Evolutionary conservation across 2,888 invertebrate species (phyloP).

Genomic region (Rhimphoctona megacephalus): DNA sequence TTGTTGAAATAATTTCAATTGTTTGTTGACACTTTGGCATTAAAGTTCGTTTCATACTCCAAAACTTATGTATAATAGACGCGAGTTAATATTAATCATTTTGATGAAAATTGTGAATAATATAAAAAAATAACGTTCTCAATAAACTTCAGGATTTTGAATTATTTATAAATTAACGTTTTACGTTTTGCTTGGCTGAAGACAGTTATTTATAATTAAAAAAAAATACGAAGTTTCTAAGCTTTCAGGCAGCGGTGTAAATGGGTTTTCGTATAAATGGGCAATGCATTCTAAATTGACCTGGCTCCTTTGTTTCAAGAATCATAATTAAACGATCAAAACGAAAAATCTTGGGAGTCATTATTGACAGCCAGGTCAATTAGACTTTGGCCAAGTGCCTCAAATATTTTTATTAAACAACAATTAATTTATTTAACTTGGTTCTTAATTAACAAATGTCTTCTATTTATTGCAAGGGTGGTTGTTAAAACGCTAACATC

Average conservation of each 20-base stretch:
- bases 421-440: slow-evolving; percentile 35
- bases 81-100: no score
- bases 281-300: slow-evolving; percentile 1
- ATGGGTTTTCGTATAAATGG: neutral
- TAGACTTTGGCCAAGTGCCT: neutral
- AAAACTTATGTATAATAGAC: neutral
- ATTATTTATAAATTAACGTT: neutral
- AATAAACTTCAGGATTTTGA: neutral
- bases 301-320: neutral
- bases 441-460: slow-evolving; percentile 7
- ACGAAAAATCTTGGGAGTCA: neutral
- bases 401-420: slow-evolving; percentile 47
- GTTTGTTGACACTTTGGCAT: neutral
- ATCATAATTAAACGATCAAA: neutral
- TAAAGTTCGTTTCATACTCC: neutral
- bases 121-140: neutral
- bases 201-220: neutral
- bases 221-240: neutral
- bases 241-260: neutral
- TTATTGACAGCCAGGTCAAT: neutral
- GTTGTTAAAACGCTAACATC: slow-evolving; percentile 37
- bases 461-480: slow-evolving; percentile 53
- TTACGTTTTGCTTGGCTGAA: neutral
- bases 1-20: neutral
- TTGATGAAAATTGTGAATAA: no score